Conservation (phyloP, 2,888 invertebrate species). For the Megastigmus dorsalis region DNA sequence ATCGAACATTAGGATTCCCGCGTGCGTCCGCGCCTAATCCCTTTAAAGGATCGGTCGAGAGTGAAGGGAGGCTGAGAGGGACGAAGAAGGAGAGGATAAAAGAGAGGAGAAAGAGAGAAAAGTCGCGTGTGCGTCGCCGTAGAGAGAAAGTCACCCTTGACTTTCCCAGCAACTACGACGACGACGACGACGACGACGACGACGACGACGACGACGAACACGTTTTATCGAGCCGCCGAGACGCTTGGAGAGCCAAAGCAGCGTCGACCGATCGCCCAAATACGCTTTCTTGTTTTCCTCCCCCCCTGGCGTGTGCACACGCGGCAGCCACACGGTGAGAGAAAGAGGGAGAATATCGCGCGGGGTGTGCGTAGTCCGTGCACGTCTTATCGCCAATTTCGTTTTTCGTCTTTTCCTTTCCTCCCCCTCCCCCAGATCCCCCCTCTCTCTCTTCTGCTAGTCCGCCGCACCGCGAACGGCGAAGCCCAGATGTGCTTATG, state of each 20-base stretch:
- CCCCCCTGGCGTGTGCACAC: background rate
- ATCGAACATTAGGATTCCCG: constrained; percentile 50
- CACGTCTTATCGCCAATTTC: constrained; percentile 66
- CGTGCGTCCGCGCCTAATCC: constrained; percentile 52
- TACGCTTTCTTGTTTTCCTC: constrained; percentile 49
- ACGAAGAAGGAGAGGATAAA: background rate
- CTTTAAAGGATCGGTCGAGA: constrained; percentile 46
- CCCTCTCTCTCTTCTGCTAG: background rate
- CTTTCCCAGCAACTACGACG: too few species aligned
- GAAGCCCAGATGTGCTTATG: constrained; percentile 35
- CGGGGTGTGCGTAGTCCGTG: constrained; percentile 55
- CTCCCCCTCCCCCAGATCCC: too few species aligned
- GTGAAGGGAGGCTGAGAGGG: background rate
- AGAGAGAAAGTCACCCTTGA: constrained; percentile 42
- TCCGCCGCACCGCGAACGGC: constrained; percentile 2
- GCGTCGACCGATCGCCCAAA: constrained; percentile 28
- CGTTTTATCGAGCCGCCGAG: constrained; percentile 44
- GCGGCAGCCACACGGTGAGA: background rate
- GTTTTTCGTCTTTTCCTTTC: constrained; percentile 53
- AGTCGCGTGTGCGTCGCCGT: background rate
- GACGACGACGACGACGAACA: constrained; percentile 38
- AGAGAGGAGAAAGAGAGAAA: constrained; percentile 8
- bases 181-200: too few species aligned
- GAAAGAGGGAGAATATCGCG: constrained; percentile 22
- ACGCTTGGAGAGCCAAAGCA: background rate